A percentile compares a stretch with the other conserved stretches of the same genome.
Evolutionary conservation across 2,888 invertebrate genomes (phyloP).

Genomic region (Agrilus biguttatus): DNA sequence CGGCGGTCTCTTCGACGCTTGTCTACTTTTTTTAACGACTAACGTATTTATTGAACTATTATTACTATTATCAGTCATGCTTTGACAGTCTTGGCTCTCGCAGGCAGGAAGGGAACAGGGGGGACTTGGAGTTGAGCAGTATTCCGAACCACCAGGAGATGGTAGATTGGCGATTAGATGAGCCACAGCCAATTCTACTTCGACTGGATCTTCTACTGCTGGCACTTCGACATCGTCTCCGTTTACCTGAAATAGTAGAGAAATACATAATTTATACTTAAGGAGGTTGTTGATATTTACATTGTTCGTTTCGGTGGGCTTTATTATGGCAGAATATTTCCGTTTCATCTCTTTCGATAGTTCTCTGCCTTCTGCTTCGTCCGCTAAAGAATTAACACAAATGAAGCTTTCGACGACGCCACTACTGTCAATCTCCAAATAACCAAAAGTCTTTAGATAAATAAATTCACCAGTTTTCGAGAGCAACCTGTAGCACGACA

Average conservation of each 20-base stretch:
- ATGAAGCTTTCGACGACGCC: conserved; percentile 74
- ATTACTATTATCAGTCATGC: conserved; percentile 9
- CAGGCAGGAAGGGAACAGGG: conserved; percentile 13
- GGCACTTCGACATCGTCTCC: conserved; percentile 15
- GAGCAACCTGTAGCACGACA: conserved; percentile 73
- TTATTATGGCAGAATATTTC: conserved; percentile 54
- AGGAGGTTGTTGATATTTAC: conserved; percentile 1
- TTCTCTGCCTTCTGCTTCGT: conserved; percentile 56
- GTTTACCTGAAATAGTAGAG: conserved; percentile 1
- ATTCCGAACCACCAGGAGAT: conserved; percentile 24
- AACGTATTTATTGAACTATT: conserved; percentile 8
- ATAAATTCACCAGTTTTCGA: conserved; percentile 74
- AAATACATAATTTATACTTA: not conserved
- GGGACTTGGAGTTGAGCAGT: conserved; percentile 16
- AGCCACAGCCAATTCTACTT: conserved; percentile 57
- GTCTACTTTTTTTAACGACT: conserved; percentile 9
- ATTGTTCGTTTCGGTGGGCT: conserved; percentile 8
- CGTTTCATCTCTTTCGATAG: conserved; percentile 68
- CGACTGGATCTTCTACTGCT: conserved; percentile 54
- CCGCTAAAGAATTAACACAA: conserved; percentile 67
- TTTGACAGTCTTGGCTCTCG: conserved; percentile 26
- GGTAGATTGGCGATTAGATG: conserved; percentile 46
- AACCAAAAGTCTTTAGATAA: conserved; percentile 71
- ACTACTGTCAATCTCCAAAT: conserved; percentile 66
- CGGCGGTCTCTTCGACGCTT: conserved; percentile 9